A percentile compares a stretch with the other conserved stretches of the same genome.
phyloP scores from a whole-genome alignment of 2,888 invertebrate species.

The Danaus chrysippus region DNA sequence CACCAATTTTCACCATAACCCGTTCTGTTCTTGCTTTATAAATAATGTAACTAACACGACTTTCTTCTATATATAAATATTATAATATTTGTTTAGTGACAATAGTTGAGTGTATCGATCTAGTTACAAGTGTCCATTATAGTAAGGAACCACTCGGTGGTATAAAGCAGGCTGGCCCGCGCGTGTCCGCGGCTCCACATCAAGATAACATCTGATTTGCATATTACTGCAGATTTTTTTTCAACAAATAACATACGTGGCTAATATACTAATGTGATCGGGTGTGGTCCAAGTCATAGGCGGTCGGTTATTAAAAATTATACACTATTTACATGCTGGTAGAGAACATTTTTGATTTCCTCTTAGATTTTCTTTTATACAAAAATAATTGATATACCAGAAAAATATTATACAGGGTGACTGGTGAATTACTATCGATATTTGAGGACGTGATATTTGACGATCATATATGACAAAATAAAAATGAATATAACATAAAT shows the following conservation, averaged over 20 bases:
- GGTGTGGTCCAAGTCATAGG: slow-evolving; percentile 36
- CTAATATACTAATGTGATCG: slow-evolving; percentile 50
- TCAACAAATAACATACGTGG: slow-evolving; percentile 60
- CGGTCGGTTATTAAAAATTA: neutral
- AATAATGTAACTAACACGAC: too few relatives aligned
- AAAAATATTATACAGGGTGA: too few relatives aligned
- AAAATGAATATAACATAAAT: too few relatives aligned
- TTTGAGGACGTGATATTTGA: too few relatives aligned
- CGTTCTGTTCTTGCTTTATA: too few relatives aligned
- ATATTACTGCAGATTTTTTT: slow-evolving; percentile 74
- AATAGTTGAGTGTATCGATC: slow-evolving; percentile 8
- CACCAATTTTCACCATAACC: too few relatives aligned
- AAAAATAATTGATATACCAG: too few relatives aligned
- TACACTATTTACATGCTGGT: too few relatives aligned
- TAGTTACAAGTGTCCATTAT: neutral
- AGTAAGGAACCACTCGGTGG: neutral
- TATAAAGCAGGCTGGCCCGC: slow-evolving; percentile 34
- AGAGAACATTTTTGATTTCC: too few relatives aligned
- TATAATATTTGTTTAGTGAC: neutral
- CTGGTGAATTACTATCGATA: too few relatives aligned
- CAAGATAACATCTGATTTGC: slow-evolving; percentile 61
- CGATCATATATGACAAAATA: too few relatives aligned
- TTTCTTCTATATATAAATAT: neutral
- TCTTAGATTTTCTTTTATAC: too few relatives aligned
- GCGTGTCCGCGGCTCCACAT: slow-evolving; percentile 59